Percentiles rank a stretch among this genome's conserved stretches.
These are phyloP conservation scores for Lucilia sericata DNA, from an alignment of 1,140 invertebrate species.

Conservation along the genomic window DNA sequence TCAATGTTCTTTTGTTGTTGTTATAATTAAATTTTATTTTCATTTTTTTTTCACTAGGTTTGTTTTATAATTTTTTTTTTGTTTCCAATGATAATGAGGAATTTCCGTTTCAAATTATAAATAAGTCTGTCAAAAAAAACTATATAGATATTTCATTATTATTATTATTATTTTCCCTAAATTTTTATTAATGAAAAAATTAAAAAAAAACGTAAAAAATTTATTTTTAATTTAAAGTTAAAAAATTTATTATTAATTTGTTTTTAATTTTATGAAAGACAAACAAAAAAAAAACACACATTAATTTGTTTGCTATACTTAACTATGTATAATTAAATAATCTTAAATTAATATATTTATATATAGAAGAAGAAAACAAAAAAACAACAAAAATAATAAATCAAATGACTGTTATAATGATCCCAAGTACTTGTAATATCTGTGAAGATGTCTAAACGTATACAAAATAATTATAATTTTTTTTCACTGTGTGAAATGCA, in stretches of 20 bases:
- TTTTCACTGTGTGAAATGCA: slow-evolving; percentile 23
- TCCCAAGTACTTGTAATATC: slow-evolving; percentile 22
- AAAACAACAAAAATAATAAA: neutral
- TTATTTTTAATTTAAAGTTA: neutral
- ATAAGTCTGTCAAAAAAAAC: slow-evolving; percentile 26
- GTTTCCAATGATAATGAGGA: slow-evolving; percentile 12
- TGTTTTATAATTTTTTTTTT: neutral
- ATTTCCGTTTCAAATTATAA: slow-evolving; percentile 23
- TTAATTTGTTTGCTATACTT: neutral
- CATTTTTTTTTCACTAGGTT: neutral
- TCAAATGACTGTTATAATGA: neutral
- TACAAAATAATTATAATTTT: neutral
- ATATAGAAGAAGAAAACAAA: neutral
- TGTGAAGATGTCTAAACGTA: slow-evolving; percentile 9
- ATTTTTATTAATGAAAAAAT: neutral
- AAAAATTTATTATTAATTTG: slow-evolving; percentile 8
- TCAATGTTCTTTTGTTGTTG: slow-evolving; percentile 23
- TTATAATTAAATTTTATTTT: neutral
- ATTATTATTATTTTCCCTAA: neutral
- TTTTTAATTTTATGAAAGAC: neutral
- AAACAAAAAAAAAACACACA: neutral
- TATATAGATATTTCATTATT: slow-evolving; percentile 23
- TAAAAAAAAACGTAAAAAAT: neutral
- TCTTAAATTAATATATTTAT: neutral
- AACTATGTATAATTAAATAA: neutral